Evolutionary conservation across 2,797 vertebrate species (phyloP).

Genomic region (Cuculus canorus): DNA sequence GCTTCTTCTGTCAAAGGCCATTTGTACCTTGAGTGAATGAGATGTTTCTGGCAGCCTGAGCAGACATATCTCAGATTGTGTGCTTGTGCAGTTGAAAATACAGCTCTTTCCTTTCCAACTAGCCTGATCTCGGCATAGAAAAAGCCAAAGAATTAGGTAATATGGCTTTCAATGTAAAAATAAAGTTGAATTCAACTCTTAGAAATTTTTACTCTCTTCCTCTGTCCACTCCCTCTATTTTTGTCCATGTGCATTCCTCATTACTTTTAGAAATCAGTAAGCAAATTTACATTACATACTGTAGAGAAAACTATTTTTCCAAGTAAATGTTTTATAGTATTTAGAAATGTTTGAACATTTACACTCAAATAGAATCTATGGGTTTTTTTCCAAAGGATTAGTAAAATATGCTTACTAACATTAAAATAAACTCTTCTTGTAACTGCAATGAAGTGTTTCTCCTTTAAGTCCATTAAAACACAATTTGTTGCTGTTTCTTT

Average conservation of each 20-base stretch:
- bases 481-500: conserved; percentile 37
- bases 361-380: background rate
- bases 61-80: background rate
- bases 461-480: background rate
- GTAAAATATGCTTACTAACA: background rate
- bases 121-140: background rate
- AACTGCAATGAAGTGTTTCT: background rate
- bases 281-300: background rate
- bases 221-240: background rate
- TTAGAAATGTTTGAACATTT: background rate
- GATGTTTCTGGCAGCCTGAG: background rate
- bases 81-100: background rate
- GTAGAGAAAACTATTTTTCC: background rate
- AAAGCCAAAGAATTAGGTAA: background rate
- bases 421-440: background rate
- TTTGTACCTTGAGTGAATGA: background rate
- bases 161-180: background rate
- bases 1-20: background rate
- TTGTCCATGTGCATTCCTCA: background rate
- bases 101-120: background rate
- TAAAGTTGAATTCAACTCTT: background rate
- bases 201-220: background rate
- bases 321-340: background rate
- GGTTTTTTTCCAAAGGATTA: background rate
- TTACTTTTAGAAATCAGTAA: background rate